Evolutionary conservation across 1,140 invertebrate genomes (phyloP), one percentile per base, ranked within the genome.

Genomic region (Gonioctena quinquepunctata): DNA sequence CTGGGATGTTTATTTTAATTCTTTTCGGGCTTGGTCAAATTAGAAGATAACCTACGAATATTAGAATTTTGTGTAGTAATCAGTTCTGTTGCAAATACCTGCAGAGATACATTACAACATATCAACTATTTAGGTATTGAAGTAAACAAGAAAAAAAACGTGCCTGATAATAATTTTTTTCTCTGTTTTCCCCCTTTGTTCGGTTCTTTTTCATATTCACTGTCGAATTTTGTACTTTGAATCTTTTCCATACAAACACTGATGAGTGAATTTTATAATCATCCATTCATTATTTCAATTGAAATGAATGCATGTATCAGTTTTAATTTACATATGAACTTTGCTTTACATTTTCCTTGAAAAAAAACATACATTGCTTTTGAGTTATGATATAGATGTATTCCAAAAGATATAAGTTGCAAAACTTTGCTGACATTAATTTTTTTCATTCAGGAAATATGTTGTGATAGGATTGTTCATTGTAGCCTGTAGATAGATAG

Each of bases 401-500:
- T n/a, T n/a, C n/a, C n/a, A n/a, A n/a, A n/a, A n/a, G n/a, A n/a
- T n/a, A n/a, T n/a, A n/a, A n/a, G n/a, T n/a, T n/a, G n/a, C 5
- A 23, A 54, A 25, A 21, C 6, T n/a, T 25, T 25, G n/a, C 21
- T 57, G 6, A 7, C n/a, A 57, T 56, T 19, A 33, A n/a, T 42
- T 52, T 62, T 27, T 28, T 54, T 56, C 13, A 27, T 70, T 52
- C 66, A 59, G 63, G 63, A 57, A 64, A 66, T 65, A 59, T 59
- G 50, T 50, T 69, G 19, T 48, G 59, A 57, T 59, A 59, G n/a
- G 8, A 13, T 57, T 63, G 7, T 64, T 64, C 25, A 56, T 66
- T 49, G 54, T 42, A 68, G 52, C 42, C 27, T 68, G 72, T 71
- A 73, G 27, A 67, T 66, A 56, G 69, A 71, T 80, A 83, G 80